Evolutionary conservation across 2,797 vertebrate species (phyloP).

Genomic region (Sebastes vulpes): DNA sequence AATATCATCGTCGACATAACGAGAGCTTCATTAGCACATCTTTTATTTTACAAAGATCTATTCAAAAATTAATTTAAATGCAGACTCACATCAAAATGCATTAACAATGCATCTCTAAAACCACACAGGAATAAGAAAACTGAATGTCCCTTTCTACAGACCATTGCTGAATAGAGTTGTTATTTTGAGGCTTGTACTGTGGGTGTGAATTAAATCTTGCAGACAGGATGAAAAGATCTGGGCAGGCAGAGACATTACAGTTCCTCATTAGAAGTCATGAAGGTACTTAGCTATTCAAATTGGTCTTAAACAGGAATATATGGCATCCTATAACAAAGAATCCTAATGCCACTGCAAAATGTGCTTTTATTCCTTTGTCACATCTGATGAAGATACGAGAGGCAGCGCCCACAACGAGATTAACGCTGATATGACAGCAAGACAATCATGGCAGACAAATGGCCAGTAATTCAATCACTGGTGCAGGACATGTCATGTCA

Average conservation of each 20-base stretch:
- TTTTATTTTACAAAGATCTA: neutral
- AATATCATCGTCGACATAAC: neutral
- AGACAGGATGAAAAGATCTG: conserved; percentile 21
- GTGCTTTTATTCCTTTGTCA: conserved; percentile 26
- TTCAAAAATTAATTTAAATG: neutral
- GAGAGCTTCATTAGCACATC: neutral
- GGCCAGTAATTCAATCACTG: conserved; percentile 85
- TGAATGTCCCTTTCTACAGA: neutral
- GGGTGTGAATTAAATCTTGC: conserved; percentile 20
- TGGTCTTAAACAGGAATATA: neutral
- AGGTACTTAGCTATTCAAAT: neutral
- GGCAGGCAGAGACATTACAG: conserved; percentile 5
- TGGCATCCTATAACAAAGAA: conserved; percentile 4
- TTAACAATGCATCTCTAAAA: neutral
- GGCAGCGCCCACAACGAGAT: conserved; percentile 61
- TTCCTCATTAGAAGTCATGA: neutral
- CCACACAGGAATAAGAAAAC: conserved; percentile 9
- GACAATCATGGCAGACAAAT: conserved; percentile 82
- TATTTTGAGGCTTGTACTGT: conserved; percentile 18
- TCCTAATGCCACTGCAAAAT: conserved; percentile 7
- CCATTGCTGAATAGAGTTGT: conserved; percentile 8
- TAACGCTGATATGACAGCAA: conserved; percentile 75
- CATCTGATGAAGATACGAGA: conserved; percentile 33
- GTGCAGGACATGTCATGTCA: conserved; percentile 80
- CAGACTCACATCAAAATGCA: neutral